Base-by-base conservation (phyloP, 2,797 vertebrate genomes). In the Coluber constrictor region DNA sequence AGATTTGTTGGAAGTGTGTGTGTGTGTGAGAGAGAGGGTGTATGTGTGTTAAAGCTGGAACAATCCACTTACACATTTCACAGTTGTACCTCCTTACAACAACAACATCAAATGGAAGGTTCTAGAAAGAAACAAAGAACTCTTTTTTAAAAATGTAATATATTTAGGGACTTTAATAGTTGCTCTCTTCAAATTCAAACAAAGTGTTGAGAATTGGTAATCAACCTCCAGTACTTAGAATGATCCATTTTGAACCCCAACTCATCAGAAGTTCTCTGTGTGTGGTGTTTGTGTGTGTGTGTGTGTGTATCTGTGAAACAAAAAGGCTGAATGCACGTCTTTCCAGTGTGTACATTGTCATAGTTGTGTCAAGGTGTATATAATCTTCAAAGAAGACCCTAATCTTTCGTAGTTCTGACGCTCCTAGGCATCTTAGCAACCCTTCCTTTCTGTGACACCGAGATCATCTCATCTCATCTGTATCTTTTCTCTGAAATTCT, bases 401-500 rank as follows among this genome's bases (percentile, higher is more conserved):
- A 1, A 0, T 27, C 55, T 25, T 1, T 0, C 0, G 0, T 15
- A 20, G 86, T 93, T 86, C 0, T 0, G 27, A 51, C 56, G 47
- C 10, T 51, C 79, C 59, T 59, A 37, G 54, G 16, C 63, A 54
- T 47, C 25, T 88, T 92, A 92, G 51, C 29, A 56, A 25, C 0
- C 0, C 91, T 3, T 5, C 92, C 6, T 90, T 74, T 86, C 32
- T 57, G 87, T 23, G 16, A 5, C 2, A 90, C 88, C 16, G 13
- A 79, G 13, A 54, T 60, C 27, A 1, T 32, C 10, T 60, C 2
- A 3, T 86, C 57, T 94, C 23, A 4, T 90, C 55, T 32, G 47
- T 37, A 18, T 56, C 0, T 9, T 59, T 60, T 66, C 54, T 23
- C 59, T 5, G 23, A 90, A 90, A 7, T 25, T 43, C 15, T 32